These are phyloP conservation scores for Carassius carassius DNA, from an alignment of 2,113 vertebrate genomes.

Conservation along the genomic window DNA sequence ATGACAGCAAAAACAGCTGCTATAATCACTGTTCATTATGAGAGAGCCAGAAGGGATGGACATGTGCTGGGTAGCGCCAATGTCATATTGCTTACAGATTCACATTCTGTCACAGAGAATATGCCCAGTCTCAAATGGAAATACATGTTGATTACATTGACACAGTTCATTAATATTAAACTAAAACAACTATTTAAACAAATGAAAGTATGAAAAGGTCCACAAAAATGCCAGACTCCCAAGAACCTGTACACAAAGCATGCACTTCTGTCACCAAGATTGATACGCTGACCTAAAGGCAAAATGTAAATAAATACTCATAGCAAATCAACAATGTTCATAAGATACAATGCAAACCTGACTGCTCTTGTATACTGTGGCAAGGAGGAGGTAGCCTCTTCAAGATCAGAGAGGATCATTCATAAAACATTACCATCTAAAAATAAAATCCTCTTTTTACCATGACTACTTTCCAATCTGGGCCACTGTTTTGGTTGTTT, in stretches of 20 bases:
- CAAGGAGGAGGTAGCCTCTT: constrained; percentile 41
- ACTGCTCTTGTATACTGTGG: constrained; percentile 21
- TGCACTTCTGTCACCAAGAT: background rate
- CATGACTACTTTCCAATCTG: constrained; percentile 67
- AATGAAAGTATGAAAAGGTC: background rate
- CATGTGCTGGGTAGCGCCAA: constrained; percentile 16
- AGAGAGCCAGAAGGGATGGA: constrained; percentile 52
- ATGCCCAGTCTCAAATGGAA: background rate
- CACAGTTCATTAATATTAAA: background rate
- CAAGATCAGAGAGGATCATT: constrained; percentile 61
- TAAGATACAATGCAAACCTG: constrained; percentile 18
- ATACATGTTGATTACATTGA: constrained; percentile 9
- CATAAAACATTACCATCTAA: constrained; percentile 76
- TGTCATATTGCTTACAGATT: constrained; percentile 29
- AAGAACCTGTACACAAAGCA: background rate
- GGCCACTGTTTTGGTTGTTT: constrained; percentile 62
- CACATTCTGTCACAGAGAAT: constrained; percentile 9
- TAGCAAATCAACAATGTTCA: background rate
- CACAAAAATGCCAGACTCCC: background rate
- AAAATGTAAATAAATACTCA: background rate
- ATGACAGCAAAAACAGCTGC: constrained; percentile 67
- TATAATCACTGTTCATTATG: constrained; percentile 66
- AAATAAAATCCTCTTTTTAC: constrained; percentile 71
- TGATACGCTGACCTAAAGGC: background rate
- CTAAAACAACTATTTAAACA: background rate